Evolutionary conservation across 2,888 invertebrate species (phyloP).

Genomic region (Himalopsyche tibetana): DNA sequence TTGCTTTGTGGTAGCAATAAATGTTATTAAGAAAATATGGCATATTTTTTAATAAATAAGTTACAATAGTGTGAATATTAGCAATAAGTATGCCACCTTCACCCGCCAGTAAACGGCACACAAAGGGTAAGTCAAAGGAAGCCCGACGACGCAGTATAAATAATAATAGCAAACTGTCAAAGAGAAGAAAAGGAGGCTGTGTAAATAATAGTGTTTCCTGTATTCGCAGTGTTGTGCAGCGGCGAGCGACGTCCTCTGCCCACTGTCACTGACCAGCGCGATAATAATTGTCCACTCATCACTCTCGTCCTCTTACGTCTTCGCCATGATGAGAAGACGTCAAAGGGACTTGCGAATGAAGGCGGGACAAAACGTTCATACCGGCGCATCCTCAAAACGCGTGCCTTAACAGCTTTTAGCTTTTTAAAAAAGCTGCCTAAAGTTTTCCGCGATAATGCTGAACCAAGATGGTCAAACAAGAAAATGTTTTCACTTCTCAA

Average conservation of each 20-base stretch:
- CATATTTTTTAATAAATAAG: too few species aligned
- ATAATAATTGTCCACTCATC: conserved; percentile 26
- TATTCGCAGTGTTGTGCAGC: neutral
- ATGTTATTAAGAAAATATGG: too few species aligned
- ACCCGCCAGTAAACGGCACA: neutral
- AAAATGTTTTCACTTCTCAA: too few species aligned
- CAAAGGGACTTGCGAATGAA: conserved; percentile 16
- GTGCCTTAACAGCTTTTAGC: neutral
- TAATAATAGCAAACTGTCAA: conserved; percentile 1
- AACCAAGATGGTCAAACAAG: too few species aligned
- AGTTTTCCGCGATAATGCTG: too few species aligned
- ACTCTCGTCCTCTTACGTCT: conserved; percentile 1
- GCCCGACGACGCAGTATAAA: neutral
- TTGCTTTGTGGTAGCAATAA: too few species aligned
- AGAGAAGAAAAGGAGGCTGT: neutral
- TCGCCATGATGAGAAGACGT: neutral
- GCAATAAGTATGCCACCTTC: neutral
- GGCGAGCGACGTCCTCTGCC: neutral
- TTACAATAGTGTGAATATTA: neutral
- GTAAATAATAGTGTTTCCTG: conserved; percentile 5
- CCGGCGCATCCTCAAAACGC: neutral
- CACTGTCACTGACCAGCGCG: neutral
- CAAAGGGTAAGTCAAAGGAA: conserved; percentile 18
- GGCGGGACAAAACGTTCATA: neutral
- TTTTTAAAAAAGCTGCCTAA: too few species aligned